Evolutionary conservation across 1,140 invertebrate species (phyloP), one percentile per base, ranked within the genome.

Genomic region (Pinna nobilis): DNA sequence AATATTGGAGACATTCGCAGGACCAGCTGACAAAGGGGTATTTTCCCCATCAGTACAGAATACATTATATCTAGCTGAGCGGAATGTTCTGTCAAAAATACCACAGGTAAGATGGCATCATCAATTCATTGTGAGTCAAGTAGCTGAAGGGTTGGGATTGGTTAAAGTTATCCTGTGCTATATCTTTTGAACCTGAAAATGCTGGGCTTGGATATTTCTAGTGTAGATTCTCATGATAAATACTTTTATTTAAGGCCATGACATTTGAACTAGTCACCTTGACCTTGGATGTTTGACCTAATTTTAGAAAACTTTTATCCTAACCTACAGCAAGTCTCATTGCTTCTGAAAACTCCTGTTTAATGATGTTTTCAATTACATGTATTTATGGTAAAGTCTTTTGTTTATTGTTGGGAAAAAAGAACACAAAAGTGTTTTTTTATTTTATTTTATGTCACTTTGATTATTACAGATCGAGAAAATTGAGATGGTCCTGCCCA

Each of bases 31-130:
- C 32, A 47, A 57, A 28, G 65, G 72, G 49, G 66, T 68, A 30
- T 74, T 53, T 50, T 74, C 72, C 23, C 65, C 72, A n/a, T 74
- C 72, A 11, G 72, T 74, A 59, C 72, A 74, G 60, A 74, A 74
- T 47, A 74, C 72, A 30, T 51, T 74, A 15, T 70, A 69, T 57
- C 39, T 74, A 9, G 70, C 66, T 5, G 72, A 63, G 4, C 55
- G 55, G 41, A 68, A 70, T 57, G 59, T 74, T 7, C n/a, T 74
- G 9, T 49, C 59, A 28, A 65, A 49, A 35, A 59, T 74, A 55
- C 72, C 72, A 51, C 65, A 68, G 65, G 72, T 74, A 57, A 41
- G 25, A 57, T 7, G 7, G 9, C 23, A 13, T 51, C 9, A 23
- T 51, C 7, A 51, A 51, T 13, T 11, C 20, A 23, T 15, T 51